These are phyloP conservation scores for Andrena dorsata DNA, from an alignment of 2,888 invertebrate genomes.

Conservation along the genomic window DNA sequence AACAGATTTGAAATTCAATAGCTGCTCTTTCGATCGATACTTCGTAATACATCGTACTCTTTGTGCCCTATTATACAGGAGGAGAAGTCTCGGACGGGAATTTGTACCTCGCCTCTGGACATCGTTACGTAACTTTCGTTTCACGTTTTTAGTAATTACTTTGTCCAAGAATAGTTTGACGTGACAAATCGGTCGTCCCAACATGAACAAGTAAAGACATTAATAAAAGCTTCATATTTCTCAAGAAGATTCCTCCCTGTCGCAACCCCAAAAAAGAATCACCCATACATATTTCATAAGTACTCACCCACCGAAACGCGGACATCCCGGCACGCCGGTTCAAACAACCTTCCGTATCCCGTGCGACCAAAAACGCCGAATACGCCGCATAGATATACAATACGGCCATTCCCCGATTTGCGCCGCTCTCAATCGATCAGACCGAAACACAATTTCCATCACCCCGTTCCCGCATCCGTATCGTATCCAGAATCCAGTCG, in stretches of 20 bases:
- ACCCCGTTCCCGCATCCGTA: neutral
- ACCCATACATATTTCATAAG: too few species aligned
- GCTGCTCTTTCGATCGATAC: too few species aligned
- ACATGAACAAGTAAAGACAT: too few species aligned
- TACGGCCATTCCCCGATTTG: neutral
- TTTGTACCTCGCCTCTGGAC: neutral
- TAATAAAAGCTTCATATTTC: too few species aligned
- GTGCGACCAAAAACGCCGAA: neutral
- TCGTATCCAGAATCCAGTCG: slow-evolving; percentile 19
- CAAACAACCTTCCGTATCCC: neutral
- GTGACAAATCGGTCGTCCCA: neutral
- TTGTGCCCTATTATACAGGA: neutral
- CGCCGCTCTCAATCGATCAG: slow-evolving; percentile 6
- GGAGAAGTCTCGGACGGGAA: neutral
- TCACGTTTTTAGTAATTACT: neutral
- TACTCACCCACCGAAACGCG: neutral
- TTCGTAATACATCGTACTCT: neutral
- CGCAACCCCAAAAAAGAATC: too few species aligned
- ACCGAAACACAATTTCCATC: neutral
- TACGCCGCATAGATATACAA: neutral
- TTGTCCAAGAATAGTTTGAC: neutral
- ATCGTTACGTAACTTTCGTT: neutral
- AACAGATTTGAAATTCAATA: too few species aligned
- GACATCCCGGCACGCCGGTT: neutral
- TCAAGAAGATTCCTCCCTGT: too few species aligned